A percentile compares a stretch with the other conserved stretches of the same genome.
phyloP scores from a whole-genome alignment of 2,888 invertebrate genomes.

The Trachelus stipa region DNA sequence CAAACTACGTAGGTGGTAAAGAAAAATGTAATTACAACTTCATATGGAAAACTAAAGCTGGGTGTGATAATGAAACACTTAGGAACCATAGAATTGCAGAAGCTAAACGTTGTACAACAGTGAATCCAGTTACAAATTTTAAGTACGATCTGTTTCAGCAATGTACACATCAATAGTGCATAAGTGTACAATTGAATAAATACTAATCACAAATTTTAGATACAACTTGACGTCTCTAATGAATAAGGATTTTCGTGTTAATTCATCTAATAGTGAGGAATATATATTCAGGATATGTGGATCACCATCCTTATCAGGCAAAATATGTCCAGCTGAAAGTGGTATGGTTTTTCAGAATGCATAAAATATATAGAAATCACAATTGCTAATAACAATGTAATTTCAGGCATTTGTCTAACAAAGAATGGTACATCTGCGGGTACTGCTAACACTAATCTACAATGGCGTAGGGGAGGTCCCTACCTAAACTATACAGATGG shows the following conservation, averaged over 20 bases:
- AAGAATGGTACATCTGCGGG: constrained; percentile 46
- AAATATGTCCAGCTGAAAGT: neutral
- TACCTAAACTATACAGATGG: constrained; percentile 61
- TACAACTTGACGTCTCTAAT: constrained; percentile 49
- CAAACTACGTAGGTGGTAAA: constrained; percentile 43
- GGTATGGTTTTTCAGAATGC: neutral
- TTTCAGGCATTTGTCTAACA: constrained; percentile 49
- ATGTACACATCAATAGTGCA: neutral
- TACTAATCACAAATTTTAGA: constrained; percentile 28
- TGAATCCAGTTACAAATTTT: constrained; percentile 50
- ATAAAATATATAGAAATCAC: neutral
- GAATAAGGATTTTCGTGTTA: constrained; percentile 34
- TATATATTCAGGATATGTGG: constrained; percentile 52
- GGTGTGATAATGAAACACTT: constrained; percentile 49
- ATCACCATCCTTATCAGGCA: constrained; percentile 14
- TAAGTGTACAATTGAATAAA: neutral
- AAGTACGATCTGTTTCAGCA: constrained; percentile 30
- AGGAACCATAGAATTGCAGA: constrained; percentile 40
- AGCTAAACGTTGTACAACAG: constrained; percentile 44
- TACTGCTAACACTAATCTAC: constrained; percentile 47
- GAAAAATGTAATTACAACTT: constrained; percentile 50
- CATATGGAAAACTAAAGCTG: constrained; percentile 51
- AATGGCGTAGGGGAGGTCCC: constrained; percentile 54
- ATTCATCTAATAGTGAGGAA: constrained; percentile 27
- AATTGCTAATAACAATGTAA: neutral